A percentile compares a stretch with the other conserved stretches of the same genome.
These are phyloP conservation scores for Macropus fuliginosus DNA, from an alignment of 2,797 vertebrate genomes.

Conservation along the genomic window DNA sequence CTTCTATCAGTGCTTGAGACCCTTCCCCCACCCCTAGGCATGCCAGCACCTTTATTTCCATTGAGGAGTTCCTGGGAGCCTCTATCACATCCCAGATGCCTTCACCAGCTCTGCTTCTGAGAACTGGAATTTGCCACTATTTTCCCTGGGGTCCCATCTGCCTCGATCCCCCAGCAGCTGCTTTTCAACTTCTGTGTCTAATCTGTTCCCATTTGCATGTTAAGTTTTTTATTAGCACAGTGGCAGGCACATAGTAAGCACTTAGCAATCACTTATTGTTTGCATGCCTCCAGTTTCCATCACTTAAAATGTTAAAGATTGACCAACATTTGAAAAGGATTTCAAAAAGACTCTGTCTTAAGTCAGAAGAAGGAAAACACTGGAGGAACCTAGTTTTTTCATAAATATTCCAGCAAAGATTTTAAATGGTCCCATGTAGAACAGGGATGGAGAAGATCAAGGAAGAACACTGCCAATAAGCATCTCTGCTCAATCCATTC, in stretches of 20 bases:
- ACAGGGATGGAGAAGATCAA: neutral
- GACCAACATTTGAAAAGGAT: conserved; percentile 15
- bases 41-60: neutral
- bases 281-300: neutral
- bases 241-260: no score
- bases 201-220: neutral
- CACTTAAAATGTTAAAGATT: neutral
- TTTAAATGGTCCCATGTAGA: neutral
- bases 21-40: neutral
- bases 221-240: neutral
- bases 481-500: no score
- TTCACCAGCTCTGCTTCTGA: neutral
- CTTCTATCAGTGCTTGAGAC: neutral
- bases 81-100: neutral
- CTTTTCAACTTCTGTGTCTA: neutral
- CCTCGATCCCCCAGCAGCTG: neutral
- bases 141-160: neutral
- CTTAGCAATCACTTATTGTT: no score
- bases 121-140: neutral
- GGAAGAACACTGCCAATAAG: neutral
- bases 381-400: neutral
- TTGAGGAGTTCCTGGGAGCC: neutral
- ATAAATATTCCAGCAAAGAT: neutral
- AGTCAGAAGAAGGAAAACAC: neutral
- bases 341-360: neutral